Evolutionary conservation across 2,888 invertebrate species (phyloP).

Genomic region (Nymphalis urticae): DNA sequence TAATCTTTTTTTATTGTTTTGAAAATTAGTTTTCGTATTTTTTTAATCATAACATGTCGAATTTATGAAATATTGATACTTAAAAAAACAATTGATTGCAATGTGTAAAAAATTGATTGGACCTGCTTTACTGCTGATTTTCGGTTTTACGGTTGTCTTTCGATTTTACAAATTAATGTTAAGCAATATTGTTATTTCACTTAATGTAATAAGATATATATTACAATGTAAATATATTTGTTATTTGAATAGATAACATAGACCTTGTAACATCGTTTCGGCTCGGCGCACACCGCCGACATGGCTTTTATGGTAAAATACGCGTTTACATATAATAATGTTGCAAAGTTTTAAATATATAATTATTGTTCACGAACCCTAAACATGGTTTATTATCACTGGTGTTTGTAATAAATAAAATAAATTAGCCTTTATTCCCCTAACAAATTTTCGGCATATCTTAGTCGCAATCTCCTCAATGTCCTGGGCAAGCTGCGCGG

Average conservation of each 20-base stretch:
- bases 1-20: no score
- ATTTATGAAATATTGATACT: no score
- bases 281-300: slow-evolving; percentile 41
- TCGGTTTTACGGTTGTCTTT: slow-evolving; percentile 13
- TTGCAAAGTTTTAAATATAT: not conserved
- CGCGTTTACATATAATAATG: not conserved
- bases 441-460: no score
- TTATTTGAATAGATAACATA: slow-evolving; percentile 20
- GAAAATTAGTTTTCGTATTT: no score
- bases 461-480: no score
- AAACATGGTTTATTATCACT: no score
- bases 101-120: slow-evolving; percentile 16
- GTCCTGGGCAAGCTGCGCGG: no score
- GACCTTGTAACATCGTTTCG: slow-evolving; percentile 40
- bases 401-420: no score
- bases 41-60: no score
- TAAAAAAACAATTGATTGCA: not conserved
- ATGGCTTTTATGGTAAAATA: slow-evolving; percentile 25
- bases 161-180: not conserved
- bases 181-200: not conserved
- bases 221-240: slow-evolving; percentile 5
- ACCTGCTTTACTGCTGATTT: slow-evolving; percentile 8
- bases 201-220: not conserved
- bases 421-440: no score
- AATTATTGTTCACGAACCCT: no score